These are phyloP conservation scores for Tribolium freemani DNA, from an alignment of 2,888 invertebrate species.

Conservation along the genomic window DNA sequence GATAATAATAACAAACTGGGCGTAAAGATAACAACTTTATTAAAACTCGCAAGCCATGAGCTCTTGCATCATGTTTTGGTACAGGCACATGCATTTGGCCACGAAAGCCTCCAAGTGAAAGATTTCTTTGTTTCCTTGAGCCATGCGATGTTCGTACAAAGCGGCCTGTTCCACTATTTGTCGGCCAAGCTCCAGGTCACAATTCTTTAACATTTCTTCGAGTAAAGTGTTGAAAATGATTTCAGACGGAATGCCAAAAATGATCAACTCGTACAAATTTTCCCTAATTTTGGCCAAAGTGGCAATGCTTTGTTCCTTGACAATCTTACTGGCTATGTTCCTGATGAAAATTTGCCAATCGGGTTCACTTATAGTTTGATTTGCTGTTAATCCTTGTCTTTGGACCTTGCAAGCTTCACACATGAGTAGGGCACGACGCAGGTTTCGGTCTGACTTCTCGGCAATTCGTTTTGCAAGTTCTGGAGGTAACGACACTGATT, in stretches of 20 bases:
- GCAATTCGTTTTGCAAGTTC: constrained; percentile 86
- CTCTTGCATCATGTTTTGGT: constrained; percentile 89
- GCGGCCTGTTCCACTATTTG: constrained; percentile 90
- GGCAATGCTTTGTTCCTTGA: constrained; percentile 84
- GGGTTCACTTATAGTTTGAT: constrained; percentile 87
- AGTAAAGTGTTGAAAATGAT: constrained; percentile 91
- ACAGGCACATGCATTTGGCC: constrained; percentile 95
- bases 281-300: constrained; percentile 88
- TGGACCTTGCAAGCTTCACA: constrained; percentile 94
- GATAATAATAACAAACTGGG: no score
- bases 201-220: constrained; percentile 87
- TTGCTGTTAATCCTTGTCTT: constrained; percentile 84
- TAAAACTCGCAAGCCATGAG: constrained; percentile 72
- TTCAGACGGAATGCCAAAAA: constrained; percentile 94
- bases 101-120: constrained; percentile 98
- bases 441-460: constrained; percentile 85
- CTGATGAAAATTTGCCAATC: constrained; percentile 94
- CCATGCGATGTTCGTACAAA: constrained; percentile 92
- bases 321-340: constrained; percentile 79
- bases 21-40: background rate
- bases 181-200: constrained; percentile 85
- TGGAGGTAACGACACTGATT: constrained; percentile 82
- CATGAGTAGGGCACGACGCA: constrained; percentile 93
- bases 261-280: constrained; percentile 92
- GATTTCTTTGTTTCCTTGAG: constrained; percentile 93